Base-by-base conservation (phyloP, 2,113 vertebrate species). In the Malurus alboscapulatus region DNA sequence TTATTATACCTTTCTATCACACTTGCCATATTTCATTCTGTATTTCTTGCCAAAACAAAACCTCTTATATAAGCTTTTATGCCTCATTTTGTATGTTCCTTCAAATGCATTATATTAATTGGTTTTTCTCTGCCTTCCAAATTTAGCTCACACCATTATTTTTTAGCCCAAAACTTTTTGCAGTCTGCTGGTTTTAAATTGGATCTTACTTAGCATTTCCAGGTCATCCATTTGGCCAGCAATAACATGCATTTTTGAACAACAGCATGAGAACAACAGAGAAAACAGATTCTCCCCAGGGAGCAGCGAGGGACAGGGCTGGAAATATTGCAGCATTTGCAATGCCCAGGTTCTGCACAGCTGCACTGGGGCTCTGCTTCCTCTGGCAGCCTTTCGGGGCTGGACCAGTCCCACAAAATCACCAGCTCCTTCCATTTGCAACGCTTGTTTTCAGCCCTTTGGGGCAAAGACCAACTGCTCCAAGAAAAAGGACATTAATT, bases 31-130 rank as follows among this genome's bases (percentile, higher is more conserved):
- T 62, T 84, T 57, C 65, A 22, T 54, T 63, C 40, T 72, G 5
- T 30, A 76, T 89, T 89, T 91, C 71, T 68, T 84, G 87, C 62
- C 80, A 76, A 81, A 89, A 65, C 19, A 93, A 61, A 71, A 68
- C 45, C 30, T 40, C 25, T 72, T 96, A 79, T 22, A 4, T 68
- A 84, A 88, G 45, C 5, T 79, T 91, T 95, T 57, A 75, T 75
- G 84, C 42, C 65, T 95, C 58, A 54, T 80, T 94, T 73, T 18
- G 5, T 24, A 38, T 21, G 7, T 47, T 84, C 48, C 54, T 62
- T 72, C 69, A 88, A 77, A 92, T 42, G 30, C 7, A 29, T 30
- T 72, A 82, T 69, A 50, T 90, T 85, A 86, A 90, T 68, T 87
- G 71, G 29, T 73, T 87, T 94, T 73, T 40, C 14, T 17, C 69